Conservation (phyloP, 2,888 invertebrate genomes). For the Chymomyza procnemis region DNA sequence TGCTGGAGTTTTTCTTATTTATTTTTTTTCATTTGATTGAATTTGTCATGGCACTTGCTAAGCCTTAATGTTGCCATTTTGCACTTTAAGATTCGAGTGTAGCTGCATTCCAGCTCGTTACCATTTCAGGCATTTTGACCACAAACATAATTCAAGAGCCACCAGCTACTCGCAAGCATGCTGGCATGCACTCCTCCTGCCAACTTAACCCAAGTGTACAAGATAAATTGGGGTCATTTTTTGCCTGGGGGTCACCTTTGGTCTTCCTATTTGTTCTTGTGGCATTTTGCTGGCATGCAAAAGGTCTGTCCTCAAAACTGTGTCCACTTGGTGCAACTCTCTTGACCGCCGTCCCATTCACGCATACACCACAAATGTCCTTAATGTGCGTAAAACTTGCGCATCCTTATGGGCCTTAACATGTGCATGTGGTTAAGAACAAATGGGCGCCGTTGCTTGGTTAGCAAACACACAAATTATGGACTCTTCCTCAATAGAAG, state of each 20-base stretch:
- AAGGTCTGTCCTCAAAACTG: slow-evolving; percentile 62
- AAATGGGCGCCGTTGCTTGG: slow-evolving; percentile 17
- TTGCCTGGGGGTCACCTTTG: slow-evolving; percentile 59
- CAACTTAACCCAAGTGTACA: slow-evolving; percentile 42
- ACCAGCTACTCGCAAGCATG: slow-evolving; percentile 17
- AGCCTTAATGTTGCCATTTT: slow-evolving; percentile 2
- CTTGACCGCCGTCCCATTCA: slow-evolving; percentile 58
- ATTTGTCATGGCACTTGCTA: slow-evolving; percentile 57
- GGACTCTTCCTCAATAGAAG: background rate
- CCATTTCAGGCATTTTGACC: slow-evolving; percentile 15
- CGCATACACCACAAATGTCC: slow-evolving; percentile 70
- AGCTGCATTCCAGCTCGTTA: slow-evolving; percentile 29
- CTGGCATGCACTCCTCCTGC: slow-evolving; percentile 18
- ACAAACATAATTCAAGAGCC: slow-evolving; percentile 53
- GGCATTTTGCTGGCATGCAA: slow-evolving; percentile 23
- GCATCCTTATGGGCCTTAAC: slow-evolving; percentile 66
- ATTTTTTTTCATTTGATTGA: slow-evolving; percentile 54
- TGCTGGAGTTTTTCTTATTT: background rate
- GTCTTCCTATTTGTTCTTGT: slow-evolving; percentile 41
- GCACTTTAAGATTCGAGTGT: background rate
- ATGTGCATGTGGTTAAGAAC: slow-evolving; percentile 61
- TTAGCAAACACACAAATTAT: background rate
- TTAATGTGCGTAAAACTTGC: slow-evolving; percentile 64
- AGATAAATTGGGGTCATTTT: slow-evolving; percentile 79
- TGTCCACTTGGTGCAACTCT: slow-evolving; percentile 61